These are phyloP conservation scores for Calliphora vicina DNA, from an alignment of 1,140 invertebrate genomes.

Conservation along the genomic window DNA sequence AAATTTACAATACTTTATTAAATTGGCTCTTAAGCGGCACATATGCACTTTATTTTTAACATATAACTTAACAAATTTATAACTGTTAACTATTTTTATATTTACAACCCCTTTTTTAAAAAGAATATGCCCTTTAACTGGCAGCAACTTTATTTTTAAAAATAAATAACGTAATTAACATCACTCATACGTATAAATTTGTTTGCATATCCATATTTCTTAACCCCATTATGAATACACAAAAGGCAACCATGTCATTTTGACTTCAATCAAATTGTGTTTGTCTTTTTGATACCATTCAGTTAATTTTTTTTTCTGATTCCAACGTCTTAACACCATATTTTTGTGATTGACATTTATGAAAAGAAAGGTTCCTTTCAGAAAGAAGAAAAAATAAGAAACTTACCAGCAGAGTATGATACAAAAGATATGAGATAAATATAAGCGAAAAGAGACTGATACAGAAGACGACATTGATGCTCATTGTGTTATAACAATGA, in stretches of 20 bases:
- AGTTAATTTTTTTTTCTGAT: not conserved
- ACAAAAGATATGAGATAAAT: not conserved
- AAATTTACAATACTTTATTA: too few species aligned
- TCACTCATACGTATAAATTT: not conserved
- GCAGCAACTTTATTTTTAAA: not conserved
- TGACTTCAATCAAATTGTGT: not conserved
- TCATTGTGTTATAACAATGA: not conserved
- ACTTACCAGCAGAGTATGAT: not conserved
- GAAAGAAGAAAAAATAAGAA: not conserved
- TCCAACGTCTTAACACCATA: constrained; percentile 5
- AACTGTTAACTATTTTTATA: too few species aligned
- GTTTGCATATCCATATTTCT: too few species aligned
- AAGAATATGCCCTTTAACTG: too few species aligned
- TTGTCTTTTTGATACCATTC: not conserved
- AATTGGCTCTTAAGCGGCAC: too few species aligned
- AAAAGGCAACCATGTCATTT: not conserved
- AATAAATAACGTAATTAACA: not conserved
- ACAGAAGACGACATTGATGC: constrained; percentile 1
- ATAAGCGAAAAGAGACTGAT: not conserved
- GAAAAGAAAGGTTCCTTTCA: not conserved
- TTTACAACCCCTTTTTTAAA: too few species aligned
- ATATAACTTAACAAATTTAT: too few species aligned
- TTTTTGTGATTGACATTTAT: constrained; percentile 26
- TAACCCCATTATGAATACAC: too few species aligned
- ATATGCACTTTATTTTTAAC: too few species aligned